phyloP scores from a whole-genome alignment of 2,113 vertebrate genomes.

The Cercopithecus mona region DNA sequence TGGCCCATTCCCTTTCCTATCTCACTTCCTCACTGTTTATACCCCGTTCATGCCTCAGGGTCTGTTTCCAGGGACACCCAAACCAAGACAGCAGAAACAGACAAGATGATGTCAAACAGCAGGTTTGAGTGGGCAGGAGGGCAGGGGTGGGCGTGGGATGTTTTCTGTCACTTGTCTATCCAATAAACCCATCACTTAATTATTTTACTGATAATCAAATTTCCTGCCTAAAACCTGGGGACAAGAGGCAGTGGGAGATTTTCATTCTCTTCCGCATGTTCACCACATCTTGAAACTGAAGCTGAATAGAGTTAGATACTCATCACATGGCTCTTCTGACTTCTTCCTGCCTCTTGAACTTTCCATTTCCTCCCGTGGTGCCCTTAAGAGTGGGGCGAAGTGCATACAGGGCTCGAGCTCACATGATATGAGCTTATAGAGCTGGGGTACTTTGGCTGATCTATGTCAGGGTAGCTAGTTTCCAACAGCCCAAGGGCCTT shows the following conservation, averaged over 20 bases:
- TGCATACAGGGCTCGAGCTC: background rate
- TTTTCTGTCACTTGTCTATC: background rate
- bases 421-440: accelerated
- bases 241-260: background rate
- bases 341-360: slow-evolving; percentile 41
- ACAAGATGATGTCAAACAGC: background rate
- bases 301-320: background rate
- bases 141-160: accelerated
- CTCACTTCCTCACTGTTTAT: background rate
- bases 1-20: background rate
- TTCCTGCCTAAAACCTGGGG: slow-evolving; percentile 40
- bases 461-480: background rate
- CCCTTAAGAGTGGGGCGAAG: background rate
- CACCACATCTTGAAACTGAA: slow-evolving; percentile 55
- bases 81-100: slow-evolving; percentile 10
- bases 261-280: background rate
- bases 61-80: background rate
- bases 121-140: background rate
- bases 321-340: slow-evolving; percentile 3
- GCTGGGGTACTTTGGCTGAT: background rate
- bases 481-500: background rate
- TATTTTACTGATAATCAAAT: slow-evolving; percentile 13
- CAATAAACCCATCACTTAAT: background rate
- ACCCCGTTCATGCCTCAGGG: background rate
- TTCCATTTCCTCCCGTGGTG: slow-evolving; percentile 1